Base-by-base conservation (phyloP, 2,797 vertebrate species). In the Rhinichthys osculus region DNA sequence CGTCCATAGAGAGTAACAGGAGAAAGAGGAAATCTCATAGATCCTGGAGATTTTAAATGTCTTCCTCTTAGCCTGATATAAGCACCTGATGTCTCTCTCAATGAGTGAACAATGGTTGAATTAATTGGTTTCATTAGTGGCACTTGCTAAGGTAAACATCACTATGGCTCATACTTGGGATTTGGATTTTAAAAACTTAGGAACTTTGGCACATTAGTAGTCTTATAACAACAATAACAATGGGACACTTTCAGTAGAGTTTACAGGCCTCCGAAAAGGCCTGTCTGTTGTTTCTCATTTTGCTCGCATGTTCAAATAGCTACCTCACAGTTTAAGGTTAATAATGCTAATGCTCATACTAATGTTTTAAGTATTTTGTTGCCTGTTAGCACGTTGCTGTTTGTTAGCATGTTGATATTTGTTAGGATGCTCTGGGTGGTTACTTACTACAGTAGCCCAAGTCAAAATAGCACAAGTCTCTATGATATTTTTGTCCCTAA, bases 1-100 rank as follows among this genome's bases (percentile, higher is more conserved):
- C 74, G 78, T 87, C 73, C 82, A 86, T 81, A 79, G 74, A 87
- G 89, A 88, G 89, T 85, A 83, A 82, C 62, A 72, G 82, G 84
- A 87, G 86, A 86, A 83, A 85, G 59, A 86, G 87, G 76, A 73
- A 88, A 83, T 66, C 57, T 76, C 54, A 50, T 1, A 66, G 54
- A 83, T 83, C 57, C 57, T 83, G 57, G 30, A 83, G 21, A 64
- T 76, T 83, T 76, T 5, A 74, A 74, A 50, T 35, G 40, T 83
- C 40, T 50, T 64, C 71, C 71, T 47, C 54, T 74, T n/a, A n/a
- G 40, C 38, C 27, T 11, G 42, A 52, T 50, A 69, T 50, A 70
- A 54, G 30, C 38, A 59, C 13, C 54, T 27, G 62, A 66, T 81
- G 47, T 23, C 57, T 23, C 33, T 35, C 59, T 47, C 19, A 21